phyloP scores from a whole-genome alignment of 2,888 invertebrate species.

The Agrilus biguttatus region DNA sequence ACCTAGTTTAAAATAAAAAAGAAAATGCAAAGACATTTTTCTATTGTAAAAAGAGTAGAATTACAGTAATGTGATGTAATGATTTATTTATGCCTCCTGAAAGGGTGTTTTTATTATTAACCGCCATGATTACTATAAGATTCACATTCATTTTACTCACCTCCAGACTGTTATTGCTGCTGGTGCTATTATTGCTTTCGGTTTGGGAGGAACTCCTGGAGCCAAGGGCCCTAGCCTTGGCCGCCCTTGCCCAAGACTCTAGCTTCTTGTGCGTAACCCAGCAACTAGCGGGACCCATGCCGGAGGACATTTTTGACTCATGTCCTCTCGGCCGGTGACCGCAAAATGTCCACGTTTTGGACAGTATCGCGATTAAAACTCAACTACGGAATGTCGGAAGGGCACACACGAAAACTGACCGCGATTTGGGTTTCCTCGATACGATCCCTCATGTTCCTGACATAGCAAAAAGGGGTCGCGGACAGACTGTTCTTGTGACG shows the following conservation, averaged over 20 bases:
- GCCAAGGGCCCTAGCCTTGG: constrained; percentile 47
- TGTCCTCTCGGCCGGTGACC: background rate
- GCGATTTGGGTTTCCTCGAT: background rate
- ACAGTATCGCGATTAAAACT: background rate
- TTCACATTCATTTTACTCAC: constrained; percentile 12
- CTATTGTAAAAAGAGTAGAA: too few relatives aligned
- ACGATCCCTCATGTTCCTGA: background rate
- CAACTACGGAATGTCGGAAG: too few relatives aligned
- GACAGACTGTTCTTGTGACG: background rate
- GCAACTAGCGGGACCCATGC: constrained; percentile 57
- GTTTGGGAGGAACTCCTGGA: constrained; percentile 19
- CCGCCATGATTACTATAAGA: too few relatives aligned
- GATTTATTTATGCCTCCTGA: too few relatives aligned
- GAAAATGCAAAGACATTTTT: too few relatives aligned
- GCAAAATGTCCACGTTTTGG: background rate
- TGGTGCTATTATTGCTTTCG: constrained; percentile 41
- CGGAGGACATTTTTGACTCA: constrained; percentile 24
- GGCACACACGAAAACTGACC: background rate
- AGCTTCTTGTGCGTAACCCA: constrained; percentile 66
- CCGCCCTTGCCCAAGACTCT: constrained; percentile 63
- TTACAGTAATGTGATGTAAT: too few relatives aligned
- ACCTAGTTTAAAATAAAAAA: too few relatives aligned
- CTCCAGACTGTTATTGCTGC: constrained; percentile 29
- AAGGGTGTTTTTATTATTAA: too few relatives aligned
- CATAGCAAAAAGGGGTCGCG: background rate